These are phyloP conservation scores for Madoqua kirkii DNA, from an alignment of 2,113 vertebrate genomes.

Conservation along the genomic window DNA sequence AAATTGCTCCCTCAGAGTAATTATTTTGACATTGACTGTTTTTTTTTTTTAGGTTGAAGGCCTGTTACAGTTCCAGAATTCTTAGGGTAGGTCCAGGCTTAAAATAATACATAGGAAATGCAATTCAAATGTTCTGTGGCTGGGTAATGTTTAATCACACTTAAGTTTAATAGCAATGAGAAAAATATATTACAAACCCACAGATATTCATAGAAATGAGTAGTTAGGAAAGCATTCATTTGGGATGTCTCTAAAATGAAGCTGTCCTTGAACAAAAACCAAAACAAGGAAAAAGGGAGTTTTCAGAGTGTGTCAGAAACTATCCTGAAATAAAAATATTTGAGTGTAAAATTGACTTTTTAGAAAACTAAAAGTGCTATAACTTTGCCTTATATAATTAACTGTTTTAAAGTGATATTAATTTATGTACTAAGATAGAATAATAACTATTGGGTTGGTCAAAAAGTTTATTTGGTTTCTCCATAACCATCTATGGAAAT, in stretches of 20 bases:
- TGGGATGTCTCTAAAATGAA: conserved; percentile 24
- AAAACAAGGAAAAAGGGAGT: not conserved
- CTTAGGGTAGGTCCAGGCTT: conserved; percentile 6
- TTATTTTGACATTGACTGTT: conserved; percentile 2
- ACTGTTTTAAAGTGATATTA: not conserved
- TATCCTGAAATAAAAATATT: not conserved
- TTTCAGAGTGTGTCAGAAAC: not conserved
- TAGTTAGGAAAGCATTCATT: conserved; percentile 35
- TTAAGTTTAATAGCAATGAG: conserved; percentile 27
- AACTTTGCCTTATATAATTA: not conserved
- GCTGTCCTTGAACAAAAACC: conserved; percentile 14
- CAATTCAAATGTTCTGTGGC: conserved; percentile 17
- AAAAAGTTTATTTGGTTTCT: not conserved
- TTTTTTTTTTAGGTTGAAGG: conserved; percentile 6
- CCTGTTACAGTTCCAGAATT: conserved; percentile 28
- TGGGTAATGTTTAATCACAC: conserved; percentile 24
- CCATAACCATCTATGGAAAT: not conserved
- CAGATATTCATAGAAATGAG: conserved; percentile 25
- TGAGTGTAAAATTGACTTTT: not conserved
- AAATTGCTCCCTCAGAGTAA: not conserved
- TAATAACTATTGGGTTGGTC: not conserved
- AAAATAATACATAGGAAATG: conserved; percentile 23
- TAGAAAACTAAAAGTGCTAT: not conserved
- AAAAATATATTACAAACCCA: conserved; percentile 32
- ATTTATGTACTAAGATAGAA: not conserved